These are phyloP conservation scores for Psittacus erithacus DNA, from an alignment of 2,113 vertebrate species.

Conservation along the genomic window DNA sequence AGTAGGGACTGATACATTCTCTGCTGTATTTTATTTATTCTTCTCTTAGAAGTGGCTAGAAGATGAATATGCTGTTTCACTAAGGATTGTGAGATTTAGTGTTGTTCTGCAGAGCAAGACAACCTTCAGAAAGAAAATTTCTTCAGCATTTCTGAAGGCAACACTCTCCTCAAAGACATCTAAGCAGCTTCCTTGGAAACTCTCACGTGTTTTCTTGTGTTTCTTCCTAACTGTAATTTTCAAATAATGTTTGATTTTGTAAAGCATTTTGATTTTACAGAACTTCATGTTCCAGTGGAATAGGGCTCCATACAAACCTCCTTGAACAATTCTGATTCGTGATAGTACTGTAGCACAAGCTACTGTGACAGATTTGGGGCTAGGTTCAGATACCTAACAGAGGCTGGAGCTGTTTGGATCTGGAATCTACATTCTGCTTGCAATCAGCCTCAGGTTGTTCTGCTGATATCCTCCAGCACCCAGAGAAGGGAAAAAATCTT, in stretches of 20 bases:
- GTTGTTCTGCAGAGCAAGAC: background rate
- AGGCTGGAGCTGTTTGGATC: background rate
- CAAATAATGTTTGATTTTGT: background rate
- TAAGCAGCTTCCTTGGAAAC: background rate
- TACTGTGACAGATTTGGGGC: background rate
- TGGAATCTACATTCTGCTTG: background rate
- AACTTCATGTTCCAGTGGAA: background rate
- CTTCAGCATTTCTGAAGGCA: background rate
- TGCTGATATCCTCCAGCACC: background rate
- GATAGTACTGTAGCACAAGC: background rate
- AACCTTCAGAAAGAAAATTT: background rate
- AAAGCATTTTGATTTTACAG: background rate
- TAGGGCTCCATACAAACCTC: background rate
- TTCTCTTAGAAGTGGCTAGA: background rate
- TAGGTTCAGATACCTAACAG: background rate
- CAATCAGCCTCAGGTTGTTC: background rate
- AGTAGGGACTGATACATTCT: background rate
- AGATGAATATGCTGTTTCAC: background rate
- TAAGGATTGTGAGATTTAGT: background rate
- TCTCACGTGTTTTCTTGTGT: background rate
- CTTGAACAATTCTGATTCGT: background rate
- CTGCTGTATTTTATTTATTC: background rate
- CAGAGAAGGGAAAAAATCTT: background rate
- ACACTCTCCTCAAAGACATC: background rate
- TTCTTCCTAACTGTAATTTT: background rate